phyloP scores from a whole-genome alignment of 2,888 invertebrate species.

The Leptopilina drosophilae region DNA sequence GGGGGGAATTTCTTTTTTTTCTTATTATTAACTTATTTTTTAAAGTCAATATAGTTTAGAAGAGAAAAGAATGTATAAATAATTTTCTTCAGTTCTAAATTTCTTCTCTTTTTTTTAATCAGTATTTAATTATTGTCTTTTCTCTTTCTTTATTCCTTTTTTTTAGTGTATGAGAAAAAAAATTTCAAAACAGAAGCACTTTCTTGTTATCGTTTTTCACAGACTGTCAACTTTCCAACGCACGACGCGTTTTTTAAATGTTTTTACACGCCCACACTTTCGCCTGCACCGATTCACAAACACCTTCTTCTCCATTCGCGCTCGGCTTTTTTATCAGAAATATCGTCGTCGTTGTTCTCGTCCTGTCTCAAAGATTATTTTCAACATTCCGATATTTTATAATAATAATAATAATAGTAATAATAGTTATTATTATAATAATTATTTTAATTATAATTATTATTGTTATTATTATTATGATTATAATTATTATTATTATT shows the following conservation, averaged over 20 bases:
- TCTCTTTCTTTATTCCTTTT: background rate
- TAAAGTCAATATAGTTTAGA: no score
- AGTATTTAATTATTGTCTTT: no score
- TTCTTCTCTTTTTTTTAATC: no score
- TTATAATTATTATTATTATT: no score
- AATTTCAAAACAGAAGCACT: background rate
- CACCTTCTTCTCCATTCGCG: slow-evolving; percentile 68
- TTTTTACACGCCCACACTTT: slow-evolving; percentile 50
- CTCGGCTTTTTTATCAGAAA: slow-evolving; percentile 39
- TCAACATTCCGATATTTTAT: background rate
- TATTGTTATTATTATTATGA: no score
- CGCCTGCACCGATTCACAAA: slow-evolving; percentile 62
- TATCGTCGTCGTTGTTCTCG: background rate
- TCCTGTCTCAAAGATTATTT: background rate
- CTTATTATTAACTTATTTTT: no score
- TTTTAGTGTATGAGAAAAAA: background rate
- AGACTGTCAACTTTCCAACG: slow-evolving; percentile 28
- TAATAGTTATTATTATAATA: no score
- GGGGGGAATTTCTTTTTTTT: no score
- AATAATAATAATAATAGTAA: no score
- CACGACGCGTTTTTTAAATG: slow-evolving; percentile 33
- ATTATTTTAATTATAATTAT: no score
- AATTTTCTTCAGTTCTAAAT: no score
- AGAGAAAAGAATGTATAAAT: no score
- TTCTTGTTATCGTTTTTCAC: slow-evolving; percentile 25